phyloP scores from a whole-genome alignment of 1,140 invertebrate species.

The Propsilocerus akamusi region DNA sequence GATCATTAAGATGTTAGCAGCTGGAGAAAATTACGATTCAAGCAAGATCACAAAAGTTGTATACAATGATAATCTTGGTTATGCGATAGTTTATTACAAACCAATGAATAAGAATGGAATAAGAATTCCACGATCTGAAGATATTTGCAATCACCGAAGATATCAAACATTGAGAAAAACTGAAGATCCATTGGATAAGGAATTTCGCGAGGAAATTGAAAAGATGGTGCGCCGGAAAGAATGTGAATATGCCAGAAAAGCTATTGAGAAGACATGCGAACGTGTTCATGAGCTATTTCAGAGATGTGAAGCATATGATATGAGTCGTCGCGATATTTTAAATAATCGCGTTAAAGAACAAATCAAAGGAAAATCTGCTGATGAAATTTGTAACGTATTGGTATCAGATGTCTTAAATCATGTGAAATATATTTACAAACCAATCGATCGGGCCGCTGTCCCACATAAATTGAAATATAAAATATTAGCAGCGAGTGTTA shows the following conservation, averaged over 20 bases:
- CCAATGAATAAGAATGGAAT: background rate
- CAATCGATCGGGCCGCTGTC: background rate
- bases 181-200: background rate
- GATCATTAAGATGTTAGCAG: too few relatives aligned
- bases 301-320: background rate
- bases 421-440: background rate
- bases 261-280: background rate
- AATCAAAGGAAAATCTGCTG: background rate
- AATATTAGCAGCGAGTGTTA: background rate
- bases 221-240: background rate
- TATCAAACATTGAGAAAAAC: background rate
- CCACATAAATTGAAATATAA: slow-evolving; percentile 2
- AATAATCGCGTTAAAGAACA: background rate
- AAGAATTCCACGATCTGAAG: background rate
- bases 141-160: background rate
- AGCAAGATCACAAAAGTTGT: too few relatives aligned
- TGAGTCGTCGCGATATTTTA: background rate
- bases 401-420: background rate
- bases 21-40: too few relatives aligned
- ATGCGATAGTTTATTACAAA: background rate
- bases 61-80: background rate
- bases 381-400: background rate
- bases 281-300: background rate
- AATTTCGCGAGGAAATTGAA: background rate
- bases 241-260: background rate